A percentile compares a stretch with the other conserved stretches of the same genome.
Conservation (phyloP, 2,113 vertebrate genomes). For the Gadus chalcogrammus region DNA sequence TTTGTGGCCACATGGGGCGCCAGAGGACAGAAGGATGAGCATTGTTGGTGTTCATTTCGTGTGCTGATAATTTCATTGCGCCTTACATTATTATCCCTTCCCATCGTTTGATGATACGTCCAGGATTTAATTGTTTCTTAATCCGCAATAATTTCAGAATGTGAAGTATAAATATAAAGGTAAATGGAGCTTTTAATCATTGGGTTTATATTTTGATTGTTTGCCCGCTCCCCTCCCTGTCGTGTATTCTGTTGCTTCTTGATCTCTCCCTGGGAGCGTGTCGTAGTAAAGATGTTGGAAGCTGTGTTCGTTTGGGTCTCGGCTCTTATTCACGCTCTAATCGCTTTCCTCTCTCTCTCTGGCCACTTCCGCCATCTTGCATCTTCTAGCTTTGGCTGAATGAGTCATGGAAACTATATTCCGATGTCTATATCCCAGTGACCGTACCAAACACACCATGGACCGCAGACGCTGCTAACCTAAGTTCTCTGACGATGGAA, state of each 20-base stretch:
- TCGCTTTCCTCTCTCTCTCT: neutral
- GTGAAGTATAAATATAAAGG: slow-evolving; percentile 36
- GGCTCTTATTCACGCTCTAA: too few species aligned
- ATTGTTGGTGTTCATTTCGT: neutral
- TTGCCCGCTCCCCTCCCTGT: neutral
- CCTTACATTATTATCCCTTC: neutral
- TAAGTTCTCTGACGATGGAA: too few species aligned
- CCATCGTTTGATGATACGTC: too few species aligned
- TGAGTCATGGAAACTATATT: too few species aligned
- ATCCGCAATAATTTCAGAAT: slow-evolving; percentile 21
- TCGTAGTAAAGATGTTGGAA: too few species aligned
- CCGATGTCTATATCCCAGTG: too few species aligned
- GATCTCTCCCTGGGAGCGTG: too few species aligned
- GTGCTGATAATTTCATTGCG: slow-evolving; percentile 4
- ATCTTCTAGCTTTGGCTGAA: neutral
- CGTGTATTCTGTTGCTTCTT: too few species aligned
- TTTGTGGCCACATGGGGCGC: slow-evolving; percentile 39
- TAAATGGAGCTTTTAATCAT: slow-evolving; percentile 27
- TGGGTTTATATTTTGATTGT: slow-evolving; percentile 17
- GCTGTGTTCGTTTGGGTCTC: too few species aligned
- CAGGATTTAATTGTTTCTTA: too few species aligned
- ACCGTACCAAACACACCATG: too few species aligned
- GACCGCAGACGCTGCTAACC: too few species aligned
- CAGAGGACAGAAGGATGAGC: slow-evolving; percentile 27
- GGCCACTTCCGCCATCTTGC: neutral